These are phyloP conservation scores for Bergia puertoricense DNA, from an alignment of 92 coral and sea anemone species.

Conservation along the genomic window DNA sequence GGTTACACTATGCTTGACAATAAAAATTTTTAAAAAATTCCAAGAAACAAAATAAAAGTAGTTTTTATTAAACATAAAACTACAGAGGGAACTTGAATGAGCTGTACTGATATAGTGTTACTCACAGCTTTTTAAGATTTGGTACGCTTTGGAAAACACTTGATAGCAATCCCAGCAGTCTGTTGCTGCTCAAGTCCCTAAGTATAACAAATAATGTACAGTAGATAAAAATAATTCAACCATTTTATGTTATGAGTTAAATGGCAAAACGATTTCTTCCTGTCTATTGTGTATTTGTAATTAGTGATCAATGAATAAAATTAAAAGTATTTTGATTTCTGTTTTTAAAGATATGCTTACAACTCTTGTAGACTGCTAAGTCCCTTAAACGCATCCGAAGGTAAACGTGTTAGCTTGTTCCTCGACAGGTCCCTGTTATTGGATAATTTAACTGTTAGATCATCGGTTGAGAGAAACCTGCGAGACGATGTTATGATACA, in stretches of 20 bases:
- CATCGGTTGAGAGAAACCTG: no score
- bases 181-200: background rate
- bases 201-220: background rate
- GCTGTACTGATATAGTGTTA: background rate
- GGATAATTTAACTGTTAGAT: background rate
- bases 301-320: background rate
- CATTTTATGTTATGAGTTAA: background rate
- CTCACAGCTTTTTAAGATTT: background rate
- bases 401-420: background rate
- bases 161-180: background rate
- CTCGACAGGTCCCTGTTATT: slow-evolving; percentile 1
- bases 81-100: no score
- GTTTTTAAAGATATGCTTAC: background rate
- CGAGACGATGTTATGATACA: background rate
- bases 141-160: background rate
- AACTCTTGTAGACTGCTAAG: background rate
- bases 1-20: no score
- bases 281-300: background rate
- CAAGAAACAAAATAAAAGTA: no score
- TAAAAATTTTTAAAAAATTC: no score
- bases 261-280: background rate
- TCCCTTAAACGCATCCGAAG: background rate
- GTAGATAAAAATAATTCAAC: background rate
- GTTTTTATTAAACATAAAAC: no score
- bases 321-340: background rate